Evolutionary conservation across 2,888 invertebrate species (phyloP), one percentile per base, ranked within the genome.

Genomic region (Cephus spinipes): DNA sequence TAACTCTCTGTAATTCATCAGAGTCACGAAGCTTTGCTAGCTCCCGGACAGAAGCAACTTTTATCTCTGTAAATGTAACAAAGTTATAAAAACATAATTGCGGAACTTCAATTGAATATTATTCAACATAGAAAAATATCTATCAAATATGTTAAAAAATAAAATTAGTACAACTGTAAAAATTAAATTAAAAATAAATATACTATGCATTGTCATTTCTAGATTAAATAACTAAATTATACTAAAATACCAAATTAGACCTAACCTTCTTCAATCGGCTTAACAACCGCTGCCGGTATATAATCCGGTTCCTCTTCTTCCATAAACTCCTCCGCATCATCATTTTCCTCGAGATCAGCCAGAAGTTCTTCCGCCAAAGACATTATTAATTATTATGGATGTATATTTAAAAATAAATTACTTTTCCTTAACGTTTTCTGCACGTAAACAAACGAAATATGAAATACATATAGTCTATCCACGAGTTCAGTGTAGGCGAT

Each of bases 351-450:
- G 82, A 99, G 94, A 94, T 99, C 99, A 34, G 99, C 99, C 77
- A 99, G 93, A 82, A 99, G 93, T 93, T 99, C 99, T 89, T 99
- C 99, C 0, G 99, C 99, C 83, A 99, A 92, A 89, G 99, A 99
- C 99, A 99, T 99, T 86, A 88, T 92, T 79, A 68, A 79, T 77
- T 33, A 23, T 55, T 55, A 55, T 55, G 9, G 23, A 55, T 23
- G 9, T 55, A 55, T 55, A 55, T 6, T 23, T 23, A 6, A 23
- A 23, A 6, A 40, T 35, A 55, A 23, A 9, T 15, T 23, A 55
- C 15, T 55, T 55, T 23, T 23, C 0, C 1, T 23, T 1, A 23
- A 23, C 55, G 55, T 55, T 23, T 15, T 55, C 23, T 9, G 4
- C 2, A 2, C 9, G 55, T 55, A 55, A 55, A 55, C 55, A 55